phyloP scores from a whole-genome alignment of 2,113 vertebrate genomes.

The Procavia capensis region DNA sequence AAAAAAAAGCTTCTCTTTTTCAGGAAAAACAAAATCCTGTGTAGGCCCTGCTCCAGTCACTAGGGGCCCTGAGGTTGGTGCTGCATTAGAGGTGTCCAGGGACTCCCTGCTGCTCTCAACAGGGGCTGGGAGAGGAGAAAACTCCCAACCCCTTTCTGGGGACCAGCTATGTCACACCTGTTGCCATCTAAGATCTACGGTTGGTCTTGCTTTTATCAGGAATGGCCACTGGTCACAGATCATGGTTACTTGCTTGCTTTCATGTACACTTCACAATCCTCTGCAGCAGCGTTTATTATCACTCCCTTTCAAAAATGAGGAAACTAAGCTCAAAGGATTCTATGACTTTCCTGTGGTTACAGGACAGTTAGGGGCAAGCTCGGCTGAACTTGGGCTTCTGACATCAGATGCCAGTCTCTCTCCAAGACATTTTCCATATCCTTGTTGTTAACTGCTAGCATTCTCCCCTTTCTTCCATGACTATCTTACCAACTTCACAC shows the following conservation, averaged over 20 bases:
- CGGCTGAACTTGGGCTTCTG: background rate
- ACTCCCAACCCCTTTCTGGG: background rate
- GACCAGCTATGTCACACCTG: background rate
- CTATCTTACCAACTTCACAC: background rate
- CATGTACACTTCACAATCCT: background rate
- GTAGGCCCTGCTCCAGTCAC: background rate
- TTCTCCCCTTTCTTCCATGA: background rate
- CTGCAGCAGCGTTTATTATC: too few relatives aligned
- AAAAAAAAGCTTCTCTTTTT: too few relatives aligned
- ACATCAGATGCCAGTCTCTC: background rate
- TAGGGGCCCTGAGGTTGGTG: background rate
- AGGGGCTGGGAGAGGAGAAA: background rate
- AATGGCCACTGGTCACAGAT: background rate
- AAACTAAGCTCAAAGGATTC: background rate
- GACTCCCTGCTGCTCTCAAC: background rate
- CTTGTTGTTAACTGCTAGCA: background rate
- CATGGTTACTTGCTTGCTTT: fast-evolving
- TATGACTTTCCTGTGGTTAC: background rate
- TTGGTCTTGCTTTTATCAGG: background rate
- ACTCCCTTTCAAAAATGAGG: background rate
- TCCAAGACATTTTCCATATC: background rate
- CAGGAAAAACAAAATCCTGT: background rate
- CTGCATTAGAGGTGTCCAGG: background rate
- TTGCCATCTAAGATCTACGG: background rate
- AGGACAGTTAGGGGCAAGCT: background rate